These are phyloP conservation scores for Telmatherina bonti DNA, from an alignment of 2,797 vertebrate genomes.

Conservation along the genomic window DNA sequence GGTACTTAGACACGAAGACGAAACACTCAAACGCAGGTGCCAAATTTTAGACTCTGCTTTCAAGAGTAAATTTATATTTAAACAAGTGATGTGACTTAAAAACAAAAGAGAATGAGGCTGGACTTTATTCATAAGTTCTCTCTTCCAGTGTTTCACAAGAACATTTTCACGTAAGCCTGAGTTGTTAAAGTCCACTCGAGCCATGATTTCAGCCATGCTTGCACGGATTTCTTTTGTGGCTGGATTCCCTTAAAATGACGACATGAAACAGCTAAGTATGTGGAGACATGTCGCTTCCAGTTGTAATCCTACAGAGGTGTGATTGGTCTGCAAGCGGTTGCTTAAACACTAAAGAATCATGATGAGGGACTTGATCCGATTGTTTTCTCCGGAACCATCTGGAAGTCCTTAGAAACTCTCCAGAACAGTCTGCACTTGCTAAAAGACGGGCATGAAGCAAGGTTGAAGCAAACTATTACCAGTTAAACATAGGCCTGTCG, in stretches of 20 bases:
- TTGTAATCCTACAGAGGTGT: not conserved
- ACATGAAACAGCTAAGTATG: not conserved
- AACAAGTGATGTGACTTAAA: not conserved
- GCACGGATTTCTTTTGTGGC: too few species aligned
- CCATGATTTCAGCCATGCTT: not conserved
- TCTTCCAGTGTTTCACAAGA: too few species aligned
- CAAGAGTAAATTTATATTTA: constrained; percentile 1
- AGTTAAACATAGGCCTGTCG: too few species aligned
- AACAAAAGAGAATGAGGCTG: not conserved
- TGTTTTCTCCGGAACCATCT: not conserved
- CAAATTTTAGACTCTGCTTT: constrained; percentile 16
- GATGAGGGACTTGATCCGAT: not conserved
- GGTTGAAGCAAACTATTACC: not conserved
- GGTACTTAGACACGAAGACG: constrained; percentile 4
- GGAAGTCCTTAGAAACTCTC: not conserved
- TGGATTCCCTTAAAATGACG: not conserved
- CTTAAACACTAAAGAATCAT: not conserved
- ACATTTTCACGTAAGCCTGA: too few species aligned
- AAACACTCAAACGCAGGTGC: constrained; percentile 1
- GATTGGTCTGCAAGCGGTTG: not conserved
- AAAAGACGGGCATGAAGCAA: too few species aligned
- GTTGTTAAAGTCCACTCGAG: not conserved
- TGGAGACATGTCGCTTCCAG: not conserved
- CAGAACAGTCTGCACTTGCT: too few species aligned
- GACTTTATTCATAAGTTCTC: not conserved